A percentile compares a stretch with the other conserved stretches of the same genome.
These are phyloP conservation scores for Eudyptes chrysolophus DNA, from an alignment of 2,113 vertebrate species.

Conservation along the genomic window DNA sequence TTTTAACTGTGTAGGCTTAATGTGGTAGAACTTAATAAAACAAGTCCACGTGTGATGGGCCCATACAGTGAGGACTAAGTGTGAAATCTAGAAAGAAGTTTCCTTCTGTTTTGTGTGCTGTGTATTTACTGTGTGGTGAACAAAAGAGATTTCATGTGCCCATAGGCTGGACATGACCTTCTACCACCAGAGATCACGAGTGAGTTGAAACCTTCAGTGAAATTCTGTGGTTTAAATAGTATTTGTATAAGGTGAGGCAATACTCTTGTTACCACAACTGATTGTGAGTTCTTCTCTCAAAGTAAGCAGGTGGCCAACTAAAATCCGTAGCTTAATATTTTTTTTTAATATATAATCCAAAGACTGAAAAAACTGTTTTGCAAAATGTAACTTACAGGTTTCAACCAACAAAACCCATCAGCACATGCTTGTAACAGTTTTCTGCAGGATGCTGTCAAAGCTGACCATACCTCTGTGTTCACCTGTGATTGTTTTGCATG, in stretches of 20 bases:
- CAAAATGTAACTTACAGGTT: not conserved
- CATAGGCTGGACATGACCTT: not conserved
- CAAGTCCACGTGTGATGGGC: not conserved
- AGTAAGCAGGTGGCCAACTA: not conserved
- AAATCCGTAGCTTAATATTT: not conserved
- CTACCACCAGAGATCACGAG: not conserved
- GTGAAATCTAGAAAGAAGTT: not conserved
- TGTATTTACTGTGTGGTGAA: not conserved
- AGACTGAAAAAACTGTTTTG: not conserved
- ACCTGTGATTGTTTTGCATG: not conserved
- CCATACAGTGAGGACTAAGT: not conserved
- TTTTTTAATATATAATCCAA: not conserved
- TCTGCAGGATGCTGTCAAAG: not conserved
- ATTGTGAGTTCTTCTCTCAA: not conserved
- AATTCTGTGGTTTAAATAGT: not conserved
- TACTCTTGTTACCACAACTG: not conserved
- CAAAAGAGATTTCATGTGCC: not conserved
- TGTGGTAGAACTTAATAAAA: not conserved
- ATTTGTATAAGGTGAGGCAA: not conserved
- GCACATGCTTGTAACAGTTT: not conserved
- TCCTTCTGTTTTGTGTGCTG: not conserved
- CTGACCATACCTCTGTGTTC: not conserved
- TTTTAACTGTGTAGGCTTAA: not conserved
- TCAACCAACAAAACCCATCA: not conserved
- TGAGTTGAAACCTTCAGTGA: not conserved